Percentiles rank a stretch among this genome's conserved stretches.
Conservation (phyloP, 2,797 vertebrate genomes). For the Paguma larvata region DNA sequence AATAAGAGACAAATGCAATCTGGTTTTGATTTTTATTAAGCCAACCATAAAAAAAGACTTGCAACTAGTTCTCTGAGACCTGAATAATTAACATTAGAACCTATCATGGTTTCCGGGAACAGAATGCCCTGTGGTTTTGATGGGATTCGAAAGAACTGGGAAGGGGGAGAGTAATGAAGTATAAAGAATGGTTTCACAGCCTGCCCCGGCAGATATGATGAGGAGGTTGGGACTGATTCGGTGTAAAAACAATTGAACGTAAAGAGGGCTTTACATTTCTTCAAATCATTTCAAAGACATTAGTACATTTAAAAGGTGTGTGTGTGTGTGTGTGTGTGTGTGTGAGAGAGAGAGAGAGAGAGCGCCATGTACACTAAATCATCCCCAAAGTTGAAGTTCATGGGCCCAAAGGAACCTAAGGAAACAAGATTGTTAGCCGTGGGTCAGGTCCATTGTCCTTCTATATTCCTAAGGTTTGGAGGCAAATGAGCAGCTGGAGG, state of each 20-base stretch:
- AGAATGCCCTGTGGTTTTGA: background rate
- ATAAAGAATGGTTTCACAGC: background rate
- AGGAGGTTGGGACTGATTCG: background rate
- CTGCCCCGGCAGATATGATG: background rate
- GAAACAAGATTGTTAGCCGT: background rate
- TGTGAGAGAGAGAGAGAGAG: background rate
- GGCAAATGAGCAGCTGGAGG: background rate
- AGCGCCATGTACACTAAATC: background rate
- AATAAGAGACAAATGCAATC: background rate
- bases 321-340: background rate
- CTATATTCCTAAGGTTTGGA: background rate
- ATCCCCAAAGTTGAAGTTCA: slow-evolving; percentile 9
- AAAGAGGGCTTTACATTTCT: slow-evolving; percentile 23
- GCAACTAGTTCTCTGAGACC: background rate
- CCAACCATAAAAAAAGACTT: background rate
- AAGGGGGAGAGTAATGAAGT: background rate
- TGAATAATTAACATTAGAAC: background rate
- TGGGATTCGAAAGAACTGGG: background rate
- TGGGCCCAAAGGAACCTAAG: background rate
- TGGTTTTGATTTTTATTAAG: slow-evolving; percentile 31
- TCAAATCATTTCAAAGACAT: background rate
- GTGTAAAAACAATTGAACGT: background rate
- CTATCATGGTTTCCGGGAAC: background rate
- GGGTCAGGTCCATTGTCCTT: background rate
- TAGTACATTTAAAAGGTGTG: background rate